phyloP scores from a whole-genome alignment of 2,888 invertebrate species.

The Cantharis lateralis region DNA sequence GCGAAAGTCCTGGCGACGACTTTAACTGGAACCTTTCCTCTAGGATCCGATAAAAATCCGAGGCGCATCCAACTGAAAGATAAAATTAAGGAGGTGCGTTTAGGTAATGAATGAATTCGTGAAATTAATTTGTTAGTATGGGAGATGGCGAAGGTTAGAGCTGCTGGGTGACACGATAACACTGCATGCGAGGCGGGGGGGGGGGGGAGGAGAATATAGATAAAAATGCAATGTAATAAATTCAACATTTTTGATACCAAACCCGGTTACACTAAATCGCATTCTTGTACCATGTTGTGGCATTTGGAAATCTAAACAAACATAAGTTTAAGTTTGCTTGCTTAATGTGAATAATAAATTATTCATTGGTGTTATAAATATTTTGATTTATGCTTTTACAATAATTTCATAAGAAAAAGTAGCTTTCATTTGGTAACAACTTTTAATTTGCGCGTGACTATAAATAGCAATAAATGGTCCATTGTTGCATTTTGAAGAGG shows the following conservation, averaged over 20 bases:
- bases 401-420: neutral
- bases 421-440: neutral
- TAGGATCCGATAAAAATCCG: constrained; percentile 89
- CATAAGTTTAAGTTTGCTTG: neutral
- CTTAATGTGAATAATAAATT: neutral
- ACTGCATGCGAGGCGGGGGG: neutral
- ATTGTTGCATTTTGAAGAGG: neutral
- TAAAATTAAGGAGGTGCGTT: neutral
- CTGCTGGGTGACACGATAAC: neutral
- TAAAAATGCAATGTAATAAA: no score
- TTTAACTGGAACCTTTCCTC: constrained; percentile 95
- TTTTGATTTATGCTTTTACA: neutral
- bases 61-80: constrained; percentile 96
- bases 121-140: neutral
- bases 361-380: neutral
- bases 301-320: neutral
- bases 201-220: no score
- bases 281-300: neutral
- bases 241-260: no score
- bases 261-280: no score
- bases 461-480: neutral
- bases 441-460: neutral
- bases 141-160: constrained; percentile 6
- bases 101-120: neutral
- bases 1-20: constrained; percentile 97